A percentile compares a stretch with the other conserved stretches of the same genome.
These are phyloP conservation scores for Pitta sordida DNA, from an alignment of 2,113 vertebrate genomes.

Conservation along the genomic window DNA sequence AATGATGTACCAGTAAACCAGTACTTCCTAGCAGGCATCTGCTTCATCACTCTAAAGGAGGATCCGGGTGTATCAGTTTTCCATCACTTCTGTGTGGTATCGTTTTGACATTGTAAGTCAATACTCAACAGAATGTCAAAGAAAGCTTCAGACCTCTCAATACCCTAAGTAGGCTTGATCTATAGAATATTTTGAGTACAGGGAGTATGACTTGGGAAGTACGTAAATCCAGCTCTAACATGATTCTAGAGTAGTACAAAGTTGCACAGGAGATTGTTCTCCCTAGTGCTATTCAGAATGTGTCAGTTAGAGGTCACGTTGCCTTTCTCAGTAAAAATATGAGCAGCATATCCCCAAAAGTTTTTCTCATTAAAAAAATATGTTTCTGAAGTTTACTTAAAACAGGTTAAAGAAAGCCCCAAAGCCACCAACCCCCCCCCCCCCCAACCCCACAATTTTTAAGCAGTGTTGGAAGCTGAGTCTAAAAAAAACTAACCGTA, in stretches of 20 bases:
- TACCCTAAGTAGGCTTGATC: not conserved
- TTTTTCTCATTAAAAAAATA: not conserved
- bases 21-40: not conserved
- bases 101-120: not conserved
- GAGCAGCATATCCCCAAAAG: not conserved
- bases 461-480: not conserved
- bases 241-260: not conserved
- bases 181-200: not conserved
- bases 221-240: not conserved
- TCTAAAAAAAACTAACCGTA: not conserved
- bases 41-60: rapidly evolving
- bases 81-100: not conserved
- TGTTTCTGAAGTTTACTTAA: not conserved
- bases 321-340: not conserved
- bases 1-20: too few species aligned
- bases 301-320: not conserved
- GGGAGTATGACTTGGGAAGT: not conserved
- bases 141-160: not conserved
- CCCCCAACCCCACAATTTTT: not conserved
- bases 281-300: not conserved
- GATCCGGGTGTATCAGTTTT: not conserved
- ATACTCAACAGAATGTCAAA: not conserved
- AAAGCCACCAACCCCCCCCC: too few species aligned
- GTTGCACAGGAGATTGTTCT: not conserved
- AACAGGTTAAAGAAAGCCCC: not conserved